Percentiles rank a stretch among this genome's conserved stretches.
Conservation (phyloP, 2,797 vertebrate species). For the Gallinago nigripennis region DNA sequence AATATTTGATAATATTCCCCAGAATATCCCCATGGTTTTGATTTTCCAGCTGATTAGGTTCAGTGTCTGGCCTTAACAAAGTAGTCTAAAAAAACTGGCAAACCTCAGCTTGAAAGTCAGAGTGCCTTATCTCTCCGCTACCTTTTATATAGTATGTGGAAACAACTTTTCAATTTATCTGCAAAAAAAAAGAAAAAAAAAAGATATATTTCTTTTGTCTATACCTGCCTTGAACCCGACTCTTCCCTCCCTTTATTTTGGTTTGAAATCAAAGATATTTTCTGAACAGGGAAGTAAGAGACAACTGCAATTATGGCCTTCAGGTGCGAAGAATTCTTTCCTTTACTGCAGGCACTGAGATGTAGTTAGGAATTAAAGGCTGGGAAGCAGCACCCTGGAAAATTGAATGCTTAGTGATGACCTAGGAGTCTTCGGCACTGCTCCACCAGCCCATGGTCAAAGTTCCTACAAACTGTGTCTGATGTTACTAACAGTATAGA, state of each 20-base stretch:
- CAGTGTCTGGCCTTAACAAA: not conserved
- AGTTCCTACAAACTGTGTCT: not conserved
- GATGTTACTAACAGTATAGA: not conserved
- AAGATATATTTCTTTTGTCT: not conserved
- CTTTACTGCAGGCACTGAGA: not conserved
- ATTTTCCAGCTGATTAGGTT: not conserved
- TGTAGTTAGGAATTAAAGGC: not conserved
- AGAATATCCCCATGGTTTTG: not conserved
- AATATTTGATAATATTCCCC: not conserved
- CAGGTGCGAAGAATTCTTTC: not conserved
- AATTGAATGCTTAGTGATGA: not conserved
- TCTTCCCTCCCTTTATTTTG: not conserved
- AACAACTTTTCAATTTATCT: not conserved
- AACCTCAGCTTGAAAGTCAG: not conserved
- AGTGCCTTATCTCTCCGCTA: not conserved
- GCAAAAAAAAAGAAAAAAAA: not conserved
- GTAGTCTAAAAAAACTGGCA: not conserved
- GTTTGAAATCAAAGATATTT: not conserved
- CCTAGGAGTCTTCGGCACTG: not conserved
- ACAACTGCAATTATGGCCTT: not conserved
- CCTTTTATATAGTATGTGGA: not conserved
- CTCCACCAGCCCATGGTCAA: rapidly evolving
- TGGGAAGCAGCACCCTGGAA: not conserved
- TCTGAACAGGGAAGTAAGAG: not conserved
- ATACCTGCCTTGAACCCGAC: not conserved